phyloP scores from a whole-genome alignment of 2,888 invertebrate genomes.

The Bugulina stolonifera region DNA sequence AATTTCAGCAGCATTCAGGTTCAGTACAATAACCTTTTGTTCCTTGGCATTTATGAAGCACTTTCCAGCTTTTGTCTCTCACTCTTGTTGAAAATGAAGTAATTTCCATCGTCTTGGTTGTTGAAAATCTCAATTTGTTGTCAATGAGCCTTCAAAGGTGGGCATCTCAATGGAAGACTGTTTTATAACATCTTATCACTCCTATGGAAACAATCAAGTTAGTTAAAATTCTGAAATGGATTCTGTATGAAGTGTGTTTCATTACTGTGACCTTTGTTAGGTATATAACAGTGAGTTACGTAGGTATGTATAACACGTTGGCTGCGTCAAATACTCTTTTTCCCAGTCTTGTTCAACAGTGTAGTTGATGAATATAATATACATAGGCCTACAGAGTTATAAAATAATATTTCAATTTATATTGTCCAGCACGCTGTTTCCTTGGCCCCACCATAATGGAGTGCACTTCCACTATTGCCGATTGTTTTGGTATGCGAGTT shows the following conservation, averaged over 20 bases:
- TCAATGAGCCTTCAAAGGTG: slow-evolving; percentile 21
- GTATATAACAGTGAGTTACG: too few relatives aligned
- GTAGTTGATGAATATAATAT: too few relatives aligned
- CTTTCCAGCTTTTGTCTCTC: background rate
- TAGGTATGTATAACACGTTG: too few relatives aligned
- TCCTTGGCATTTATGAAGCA: background rate
- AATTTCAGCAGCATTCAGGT: background rate
- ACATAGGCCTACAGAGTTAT: too few relatives aligned
- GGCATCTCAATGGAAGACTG: slow-evolving; percentile 13
- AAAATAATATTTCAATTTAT: too few relatives aligned
- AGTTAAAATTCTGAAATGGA: slow-evolving; percentile 24
- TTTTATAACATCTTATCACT: slow-evolving; percentile 22
- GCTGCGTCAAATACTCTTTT: too few relatives aligned
- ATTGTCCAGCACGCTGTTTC: too few relatives aligned
- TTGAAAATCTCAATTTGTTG: slow-evolving; percentile 26
- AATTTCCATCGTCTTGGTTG: slow-evolving; percentile 19
- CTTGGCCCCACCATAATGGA: too few relatives aligned
- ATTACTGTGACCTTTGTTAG: slow-evolving; percentile 6
- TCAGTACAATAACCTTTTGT: background rate
- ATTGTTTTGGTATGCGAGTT: too few relatives aligned
- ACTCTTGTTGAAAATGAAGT: slow-evolving; percentile 24
- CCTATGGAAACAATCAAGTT: background rate
- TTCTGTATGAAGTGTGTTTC: slow-evolving; percentile 21
- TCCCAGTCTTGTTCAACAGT: too few relatives aligned
- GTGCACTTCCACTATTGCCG: too few relatives aligned